Conservation (phyloP, 1,140 invertebrate species). For the Drosophila aff. region DNA sequence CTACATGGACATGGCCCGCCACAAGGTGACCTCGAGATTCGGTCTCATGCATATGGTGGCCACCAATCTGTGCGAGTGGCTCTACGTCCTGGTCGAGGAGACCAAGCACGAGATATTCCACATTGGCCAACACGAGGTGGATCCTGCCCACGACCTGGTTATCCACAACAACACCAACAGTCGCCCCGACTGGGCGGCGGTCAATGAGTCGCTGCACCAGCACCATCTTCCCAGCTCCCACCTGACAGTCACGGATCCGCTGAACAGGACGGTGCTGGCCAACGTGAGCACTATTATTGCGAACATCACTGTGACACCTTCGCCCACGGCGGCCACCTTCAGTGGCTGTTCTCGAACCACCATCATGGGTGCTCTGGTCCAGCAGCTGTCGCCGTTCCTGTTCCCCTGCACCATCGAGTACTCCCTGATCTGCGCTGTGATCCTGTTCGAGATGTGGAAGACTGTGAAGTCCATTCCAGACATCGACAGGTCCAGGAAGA, state of each 20-base stretch:
- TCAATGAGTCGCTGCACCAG: constrained; percentile 58
- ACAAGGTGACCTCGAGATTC: constrained; percentile 95
- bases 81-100: constrained; percentile 93
- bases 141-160: constrained; percentile 45
- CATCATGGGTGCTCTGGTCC: constrained; percentile 90
- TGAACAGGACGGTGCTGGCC: constrained; percentile 20
- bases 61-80: constrained; percentile 97
- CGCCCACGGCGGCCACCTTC: constrained; percentile 34
- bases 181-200: constrained; percentile 56
- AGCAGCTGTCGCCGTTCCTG: constrained; percentile 93
- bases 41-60: constrained; percentile 97
- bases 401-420: constrained; percentile 97
- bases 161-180: constrained; percentile 25
- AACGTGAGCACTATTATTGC: constrained; percentile 48
- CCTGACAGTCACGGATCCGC: constrained; percentile 13
- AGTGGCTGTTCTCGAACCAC: constrained; percentile 86
- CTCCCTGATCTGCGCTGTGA: constrained; percentile 92
- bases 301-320: constrained; percentile 33
- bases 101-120: constrained; percentile 90
- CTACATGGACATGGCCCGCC: constrained; percentile 92
- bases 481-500: constrained; percentile 74
- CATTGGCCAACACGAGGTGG: constrained; percentile 78
- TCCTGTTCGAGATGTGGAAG: constrained; percentile 94
- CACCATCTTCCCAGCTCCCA: constrained; percentile 17
- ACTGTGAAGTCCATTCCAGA: constrained; percentile 86